Percentiles rank a stretch among this genome's conserved stretches.
Evolutionary conservation across 2,888 invertebrate species (phyloP).

Genomic region (Nomada ferruginata): DNA sequence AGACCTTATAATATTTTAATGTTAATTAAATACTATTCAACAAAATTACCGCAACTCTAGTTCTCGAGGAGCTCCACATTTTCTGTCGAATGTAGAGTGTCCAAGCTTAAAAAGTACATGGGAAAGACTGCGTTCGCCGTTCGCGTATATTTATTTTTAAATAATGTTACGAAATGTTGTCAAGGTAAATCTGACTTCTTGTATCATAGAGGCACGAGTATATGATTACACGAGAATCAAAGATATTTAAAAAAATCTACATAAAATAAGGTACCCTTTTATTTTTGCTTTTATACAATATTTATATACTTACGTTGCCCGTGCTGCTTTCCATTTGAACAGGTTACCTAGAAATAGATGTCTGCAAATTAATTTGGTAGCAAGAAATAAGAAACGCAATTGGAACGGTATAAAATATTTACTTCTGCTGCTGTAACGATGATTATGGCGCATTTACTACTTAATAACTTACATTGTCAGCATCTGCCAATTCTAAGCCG

Average conservation of each 20-base stretch:
- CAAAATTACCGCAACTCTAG: conserved; percentile 73
- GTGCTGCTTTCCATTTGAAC: conserved; percentile 16
- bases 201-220: conserved; percentile 2
- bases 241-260: neutral
- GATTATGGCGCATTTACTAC: conserved; percentile 23
- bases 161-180: conserved; percentile 58
- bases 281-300: no score
- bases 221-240: neutral
- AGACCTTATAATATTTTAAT: conserved; percentile 4
- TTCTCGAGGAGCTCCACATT: conserved; percentile 76
- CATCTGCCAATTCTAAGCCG: neutral
- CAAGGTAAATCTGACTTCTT: conserved; percentile 26
- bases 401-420: neutral
- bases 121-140: conserved; percentile 33
- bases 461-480: conserved; percentile 4
- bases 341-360: conserved; percentile 18
- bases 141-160: conserved; percentile 56
- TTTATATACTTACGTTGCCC: conserved; percentile 33
- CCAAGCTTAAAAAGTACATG: conserved; percentile 27
- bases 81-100: conserved; percentile 14
- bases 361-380: neutral
- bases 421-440: neutral
- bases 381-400: neutral
- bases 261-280: neutral
- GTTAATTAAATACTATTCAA: conserved; percentile 19